These are phyloP conservation scores for Exephanes ischioxanthus DNA, from an alignment of 2,888 invertebrate species.

Conservation along the genomic window DNA sequence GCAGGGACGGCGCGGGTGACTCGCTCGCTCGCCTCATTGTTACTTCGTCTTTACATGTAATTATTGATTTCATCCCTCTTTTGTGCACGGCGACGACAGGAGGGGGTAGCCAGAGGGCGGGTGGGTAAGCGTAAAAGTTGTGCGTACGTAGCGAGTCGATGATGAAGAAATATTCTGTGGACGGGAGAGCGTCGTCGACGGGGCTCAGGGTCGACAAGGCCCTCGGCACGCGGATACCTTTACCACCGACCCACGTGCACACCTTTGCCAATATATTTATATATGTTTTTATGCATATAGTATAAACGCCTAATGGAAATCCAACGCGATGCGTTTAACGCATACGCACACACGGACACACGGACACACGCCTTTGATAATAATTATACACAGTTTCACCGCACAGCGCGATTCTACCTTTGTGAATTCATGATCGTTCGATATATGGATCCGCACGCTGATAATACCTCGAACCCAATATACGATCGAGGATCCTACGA, in stretches of 20 bases:
- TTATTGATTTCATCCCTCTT: slow-evolving; percentile 59
- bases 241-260: slow-evolving; percentile 53
- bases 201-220: slow-evolving; percentile 70
- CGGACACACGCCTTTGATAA: slow-evolving; percentile 46
- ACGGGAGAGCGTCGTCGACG: slow-evolving; percentile 65
- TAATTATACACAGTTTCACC: slow-evolving; percentile 56
- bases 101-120: not conserved
- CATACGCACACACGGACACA: slow-evolving; percentile 11
- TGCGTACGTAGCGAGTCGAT: slow-evolving; percentile 51
- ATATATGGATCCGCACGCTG: slow-evolving; percentile 53
- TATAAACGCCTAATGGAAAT: slow-evolving; percentile 54
- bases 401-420: slow-evolving; percentile 48
- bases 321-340: slow-evolving; percentile 34
- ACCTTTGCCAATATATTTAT: slow-evolving; percentile 25
- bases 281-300: not conserved
- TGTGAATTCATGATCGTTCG: slow-evolving; percentile 42
- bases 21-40: slow-evolving; percentile 38
- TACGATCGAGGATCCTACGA: slow-evolving; percentile 17
- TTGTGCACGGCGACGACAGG: slow-evolving; percentile 23
- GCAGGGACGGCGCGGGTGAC: slow-evolving; percentile 16
- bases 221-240: slow-evolving; percentile 63
- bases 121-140: slow-evolving; percentile 68
- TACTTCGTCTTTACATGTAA: slow-evolving; percentile 58
- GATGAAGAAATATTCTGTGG: slow-evolving; percentile 40
- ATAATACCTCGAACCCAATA: not conserved